phyloP scores from a whole-genome alignment of 2,888 invertebrate species.

The Drosophila infuscata region DNA sequence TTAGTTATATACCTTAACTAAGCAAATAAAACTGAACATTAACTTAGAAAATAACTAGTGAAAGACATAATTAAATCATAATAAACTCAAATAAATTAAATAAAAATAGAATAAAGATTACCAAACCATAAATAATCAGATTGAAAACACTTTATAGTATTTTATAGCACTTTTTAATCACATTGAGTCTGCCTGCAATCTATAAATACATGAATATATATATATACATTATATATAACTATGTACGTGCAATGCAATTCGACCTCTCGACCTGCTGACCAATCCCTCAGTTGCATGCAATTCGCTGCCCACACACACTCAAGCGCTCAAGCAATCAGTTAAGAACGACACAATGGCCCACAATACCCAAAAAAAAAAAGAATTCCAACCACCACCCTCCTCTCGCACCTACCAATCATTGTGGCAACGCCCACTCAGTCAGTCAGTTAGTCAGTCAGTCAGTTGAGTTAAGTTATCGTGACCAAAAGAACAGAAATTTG shows the following conservation, averaged over 20 bases:
- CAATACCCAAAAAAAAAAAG: constrained; percentile 13
- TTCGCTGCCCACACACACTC: constrained; percentile 10
- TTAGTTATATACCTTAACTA: background rate
- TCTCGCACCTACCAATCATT: background rate
- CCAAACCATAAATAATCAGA: background rate
- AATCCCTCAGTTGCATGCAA: constrained; percentile 15
- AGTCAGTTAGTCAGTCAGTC: constrained; percentile 3
- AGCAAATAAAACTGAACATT: background rate
- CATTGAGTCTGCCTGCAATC: too few relatives aligned
- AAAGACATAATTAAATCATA: background rate
- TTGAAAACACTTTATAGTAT: background rate
- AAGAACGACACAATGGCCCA: constrained; percentile 41
- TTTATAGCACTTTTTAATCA: background rate
- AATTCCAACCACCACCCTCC: background rate
- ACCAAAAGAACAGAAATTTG: constrained; percentile 47
- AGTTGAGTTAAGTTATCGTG: constrained; percentile 22
- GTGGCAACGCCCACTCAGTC: constrained; percentile 49
- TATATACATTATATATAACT: background rate
- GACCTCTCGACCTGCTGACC: constrained; percentile 40
- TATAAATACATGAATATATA: too few relatives aligned
- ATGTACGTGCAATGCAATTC: background rate
- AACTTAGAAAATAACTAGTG: too few relatives aligned
- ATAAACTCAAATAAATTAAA: background rate
- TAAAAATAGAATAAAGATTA: background rate
- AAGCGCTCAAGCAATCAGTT: constrained; percentile 36